A percentile compares a stretch with the other conserved stretches of the same genome.
Conservation (phyloP, 2,888 invertebrate genomes). For the Meandrusa payeni region DNA sequence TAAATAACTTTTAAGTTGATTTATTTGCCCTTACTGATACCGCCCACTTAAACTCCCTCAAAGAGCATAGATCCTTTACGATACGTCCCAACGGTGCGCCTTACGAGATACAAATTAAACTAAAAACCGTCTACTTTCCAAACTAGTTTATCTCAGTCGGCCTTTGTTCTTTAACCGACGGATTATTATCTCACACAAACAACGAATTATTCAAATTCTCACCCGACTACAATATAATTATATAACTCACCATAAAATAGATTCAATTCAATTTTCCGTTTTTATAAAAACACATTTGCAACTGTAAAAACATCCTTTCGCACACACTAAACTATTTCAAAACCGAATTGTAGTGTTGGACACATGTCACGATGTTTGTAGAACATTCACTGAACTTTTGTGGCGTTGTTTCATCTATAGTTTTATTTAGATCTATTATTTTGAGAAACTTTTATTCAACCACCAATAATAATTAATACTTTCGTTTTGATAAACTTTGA, state of each 20-base stretch:
- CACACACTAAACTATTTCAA: constrained; percentile 49
- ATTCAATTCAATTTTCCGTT: constrained; percentile 47
- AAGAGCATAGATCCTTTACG: constrained; percentile 41
- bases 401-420: constrained; percentile 4
- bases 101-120: constrained; percentile 40
- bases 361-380: constrained; percentile 37
- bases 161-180: constrained; percentile 50
- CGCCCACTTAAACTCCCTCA: constrained; percentile 48
- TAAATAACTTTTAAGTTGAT: too few species aligned
- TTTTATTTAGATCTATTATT: constrained; percentile 10
- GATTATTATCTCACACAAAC: constrained; percentile 12
- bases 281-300: constrained; percentile 36
- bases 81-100: constrained; percentile 39
- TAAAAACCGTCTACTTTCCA: constrained; percentile 48
- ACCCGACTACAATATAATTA: constrained; percentile 15
- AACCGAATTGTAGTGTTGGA: constrained; percentile 31
- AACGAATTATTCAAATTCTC: constrained; percentile 1
- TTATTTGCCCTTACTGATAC: constrained; percentile 9
- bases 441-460: constrained; percentile 1
- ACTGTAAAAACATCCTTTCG: constrained; percentile 43
- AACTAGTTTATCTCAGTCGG: constrained; percentile 52
- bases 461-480: constrained; percentile 4
- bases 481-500: constrained; percentile 17
- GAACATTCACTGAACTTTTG: constrained; percentile 37
- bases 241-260: constrained; percentile 53